Conservation (phyloP, 1,140 invertebrate genomes). For the Bombus sylvicola region DNA sequence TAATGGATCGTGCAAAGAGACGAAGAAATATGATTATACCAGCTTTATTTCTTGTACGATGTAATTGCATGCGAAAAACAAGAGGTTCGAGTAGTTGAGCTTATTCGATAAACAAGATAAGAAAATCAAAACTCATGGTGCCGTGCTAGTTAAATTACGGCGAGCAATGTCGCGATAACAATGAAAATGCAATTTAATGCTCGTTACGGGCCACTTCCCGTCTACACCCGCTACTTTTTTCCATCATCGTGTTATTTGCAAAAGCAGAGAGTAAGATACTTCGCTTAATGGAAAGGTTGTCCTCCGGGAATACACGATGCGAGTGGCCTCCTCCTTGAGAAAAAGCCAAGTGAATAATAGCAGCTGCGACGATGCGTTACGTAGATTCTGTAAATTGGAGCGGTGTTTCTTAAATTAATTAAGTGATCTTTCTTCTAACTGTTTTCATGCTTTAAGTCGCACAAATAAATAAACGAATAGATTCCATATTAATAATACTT, state of each 20-base stretch:
- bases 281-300: slow-evolving; percentile 48
- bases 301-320: slow-evolving; percentile 42
- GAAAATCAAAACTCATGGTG: slow-evolving; percentile 16
- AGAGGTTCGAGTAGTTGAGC: background rate
- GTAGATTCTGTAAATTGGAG: background rate
- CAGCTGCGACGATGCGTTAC: background rate
- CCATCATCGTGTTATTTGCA: slow-evolving; percentile 56
- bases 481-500: too few relatives aligned
- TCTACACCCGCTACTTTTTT: slow-evolving; percentile 44
- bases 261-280: slow-evolving; percentile 54
- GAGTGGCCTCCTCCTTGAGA: slow-evolving; percentile 39
- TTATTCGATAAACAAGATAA: slow-evolving; percentile 21
- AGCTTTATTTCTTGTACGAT: background rate
- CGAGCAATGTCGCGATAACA: background rate
- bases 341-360: slow-evolving; percentile 27
- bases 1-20: background rate
- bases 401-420: background rate
- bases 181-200: slow-evolving; percentile 65
- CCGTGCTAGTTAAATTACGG: slow-evolving; percentile 18
- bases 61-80: background rate
- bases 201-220: slow-evolving; percentile 44
- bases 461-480: too few relatives aligned
- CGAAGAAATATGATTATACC: background rate
- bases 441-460: background rate
- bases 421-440: background rate